Percentiles rank a stretch among this genome's conserved stretches.
Evolutionary conservation across 2,888 invertebrate species (phyloP).

Genomic region (Syritta pipiens): DNA sequence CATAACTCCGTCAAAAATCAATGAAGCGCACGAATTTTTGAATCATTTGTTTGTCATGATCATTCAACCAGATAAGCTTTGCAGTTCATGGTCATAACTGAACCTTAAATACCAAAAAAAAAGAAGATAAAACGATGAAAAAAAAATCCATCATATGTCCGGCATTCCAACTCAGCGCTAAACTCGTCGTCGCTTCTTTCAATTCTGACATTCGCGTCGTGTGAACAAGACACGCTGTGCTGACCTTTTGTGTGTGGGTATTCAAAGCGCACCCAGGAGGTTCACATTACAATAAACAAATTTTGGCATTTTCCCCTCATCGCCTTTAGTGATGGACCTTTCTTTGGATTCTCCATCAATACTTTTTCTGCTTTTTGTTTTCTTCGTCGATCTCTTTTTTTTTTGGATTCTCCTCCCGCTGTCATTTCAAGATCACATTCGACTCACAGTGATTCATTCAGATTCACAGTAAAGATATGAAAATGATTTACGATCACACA

Average conservation of each 20-base stretch:
- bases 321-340: slow-evolving; percentile 58
- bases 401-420: slow-evolving; percentile 56
- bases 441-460: slow-evolving; percentile 56
- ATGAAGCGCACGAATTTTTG: slow-evolving; percentile 48
- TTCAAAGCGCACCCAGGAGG: slow-evolving; percentile 65
- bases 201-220: slow-evolving; percentile 52
- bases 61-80: slow-evolving; percentile 30
- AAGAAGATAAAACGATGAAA: slow-evolving; percentile 15
- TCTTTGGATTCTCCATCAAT: too few species aligned
- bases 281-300: slow-evolving; percentile 63
- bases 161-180: slow-evolving; percentile 14
- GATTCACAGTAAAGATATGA: slow-evolving; percentile 51
- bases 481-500: slow-evolving; percentile 58
- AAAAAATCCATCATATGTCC: slow-evolving; percentile 3
- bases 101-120: slow-evolving; percentile 17
- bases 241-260: slow-evolving; percentile 67
- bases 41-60: slow-evolving; percentile 61
- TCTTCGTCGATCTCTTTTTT: slow-evolving; percentile 45
- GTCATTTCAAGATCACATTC: slow-evolving; percentile 66
- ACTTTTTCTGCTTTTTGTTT: too few species aligned
- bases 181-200: slow-evolving; percentile 41
- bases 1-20: slow-evolving; percentile 62
- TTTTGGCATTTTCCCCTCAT: slow-evolving; percentile 67
- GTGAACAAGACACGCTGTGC: slow-evolving; percentile 62
- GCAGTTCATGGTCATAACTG: slow-evolving; percentile 52